Conservation (phyloP, 2,797 vertebrate genomes). For the Hozukius guyotensis region DNA sequence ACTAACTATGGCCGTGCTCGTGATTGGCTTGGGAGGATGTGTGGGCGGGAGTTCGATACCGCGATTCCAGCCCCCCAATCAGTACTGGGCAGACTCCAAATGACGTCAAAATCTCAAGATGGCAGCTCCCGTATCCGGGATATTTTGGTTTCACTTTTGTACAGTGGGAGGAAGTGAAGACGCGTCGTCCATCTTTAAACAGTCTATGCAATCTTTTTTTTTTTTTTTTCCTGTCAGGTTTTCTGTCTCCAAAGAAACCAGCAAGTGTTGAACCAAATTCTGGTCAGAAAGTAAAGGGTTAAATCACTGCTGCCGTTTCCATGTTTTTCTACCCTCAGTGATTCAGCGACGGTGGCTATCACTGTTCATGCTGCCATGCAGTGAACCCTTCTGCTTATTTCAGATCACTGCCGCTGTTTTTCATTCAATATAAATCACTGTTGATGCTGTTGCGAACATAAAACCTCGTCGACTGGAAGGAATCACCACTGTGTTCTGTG, state of each 20-base stretch:
- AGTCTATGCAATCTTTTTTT: too few relatives aligned
- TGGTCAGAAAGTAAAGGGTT: background rate
- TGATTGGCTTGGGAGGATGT: too few relatives aligned
- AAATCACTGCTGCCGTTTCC: background rate
- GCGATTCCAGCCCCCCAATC: too few relatives aligned
- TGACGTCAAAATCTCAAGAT: too few relatives aligned
- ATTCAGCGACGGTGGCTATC: background rate
- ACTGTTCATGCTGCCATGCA: background rate
- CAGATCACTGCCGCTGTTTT: background rate
- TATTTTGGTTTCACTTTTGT: too few relatives aligned
- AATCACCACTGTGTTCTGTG: background rate
- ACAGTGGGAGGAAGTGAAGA: too few relatives aligned
- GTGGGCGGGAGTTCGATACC: too few relatives aligned
- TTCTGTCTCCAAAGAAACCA: background rate
- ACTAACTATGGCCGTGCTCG: too few relatives aligned
- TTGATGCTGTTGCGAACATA: background rate
- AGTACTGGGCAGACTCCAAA: too few relatives aligned
- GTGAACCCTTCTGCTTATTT: background rate
- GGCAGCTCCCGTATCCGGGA: rapidly evolving
- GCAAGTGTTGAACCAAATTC: background rate
- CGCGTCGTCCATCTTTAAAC: too few relatives aligned
- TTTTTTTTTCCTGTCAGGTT: background rate
- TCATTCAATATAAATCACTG: background rate
- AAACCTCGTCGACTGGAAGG: background rate
- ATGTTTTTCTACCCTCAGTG: background rate